Base-by-base conservation (phyloP, 2,113 vertebrate species). In the Pangasianodon hypophthalmus region DNA sequence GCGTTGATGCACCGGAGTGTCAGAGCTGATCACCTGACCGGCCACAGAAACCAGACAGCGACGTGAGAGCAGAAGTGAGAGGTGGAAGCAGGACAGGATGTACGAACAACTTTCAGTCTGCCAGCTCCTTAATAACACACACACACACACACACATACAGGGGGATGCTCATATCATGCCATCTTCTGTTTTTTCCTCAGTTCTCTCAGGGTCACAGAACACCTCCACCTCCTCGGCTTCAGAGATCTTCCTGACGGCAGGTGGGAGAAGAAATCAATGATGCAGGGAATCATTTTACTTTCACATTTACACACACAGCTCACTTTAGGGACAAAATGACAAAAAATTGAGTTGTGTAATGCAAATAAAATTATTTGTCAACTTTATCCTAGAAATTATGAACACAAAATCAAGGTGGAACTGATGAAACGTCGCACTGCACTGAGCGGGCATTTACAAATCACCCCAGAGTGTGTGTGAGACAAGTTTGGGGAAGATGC, bases 1-100 rank as follows among this genome's bases (percentile, higher is more conserved):
- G 44, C 0, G 2, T 6, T 26, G 21, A 4, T 79, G 75, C 21
- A 26, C 44, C 41, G 19, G 26, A 13, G 48, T 80, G 77, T 80
- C 46, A 41, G 4, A 41, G 24, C 6, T 54, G 44, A 83, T 90
- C 89, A 91, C 88, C 85, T 91, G 88, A 91, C 88, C 58, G 44
- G 26, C 90, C 90, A 91, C 90, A 88, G 90, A 91, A 91, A 91
- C 90, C 90, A 89, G 90, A 89, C 90, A 89, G 85, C 50, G 84
- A 85, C 79, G 9, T 48, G 24, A 86, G 87, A 91, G 88, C 88
- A 89, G 90, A 91, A 91, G 88, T 91, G 90, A 89, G 67, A 91
- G 84, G 32, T 54, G 87, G 90, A 89, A 89, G 85, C 67, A 71
- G 62, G 50, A 73, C 89, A 87, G 89, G 84, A 90, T 82, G 89